Conservation (phyloP, 2,797 vertebrate genomes). For the Discoglossus pictus region DNA sequence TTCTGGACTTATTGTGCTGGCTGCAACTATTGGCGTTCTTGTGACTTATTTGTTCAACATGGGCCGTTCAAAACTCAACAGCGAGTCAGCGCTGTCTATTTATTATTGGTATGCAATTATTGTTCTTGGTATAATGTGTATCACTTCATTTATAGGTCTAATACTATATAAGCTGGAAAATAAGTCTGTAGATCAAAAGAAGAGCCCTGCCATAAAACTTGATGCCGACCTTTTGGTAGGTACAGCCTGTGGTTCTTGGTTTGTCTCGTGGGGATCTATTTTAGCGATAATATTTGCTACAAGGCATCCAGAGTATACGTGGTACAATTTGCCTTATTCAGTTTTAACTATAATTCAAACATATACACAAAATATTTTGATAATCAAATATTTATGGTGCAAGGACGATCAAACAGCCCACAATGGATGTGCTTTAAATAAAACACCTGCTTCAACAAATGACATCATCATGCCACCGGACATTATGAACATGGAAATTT, state of each 20-base stretch:
- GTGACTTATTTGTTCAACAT: constrained; percentile 86
- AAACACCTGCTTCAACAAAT: constrained; percentile 76
- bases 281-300: constrained; percentile 76
- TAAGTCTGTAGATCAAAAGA: constrained; percentile 73
- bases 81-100: constrained; percentile 81
- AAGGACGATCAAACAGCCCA: constrained; percentile 61
- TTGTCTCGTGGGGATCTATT: constrained; percentile 92
- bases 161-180: constrained; percentile 80
- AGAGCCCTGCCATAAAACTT: constrained; percentile 85
- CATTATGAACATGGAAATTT: constrained; percentile 68
- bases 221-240: constrained; percentile 87
- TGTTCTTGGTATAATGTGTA: constrained; percentile 83
- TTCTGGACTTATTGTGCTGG: constrained; percentile 80
- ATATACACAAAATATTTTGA: constrained; percentile 92
- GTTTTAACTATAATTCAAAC: constrained; percentile 86
- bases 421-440: constrained; percentile 57
- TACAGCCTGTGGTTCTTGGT: constrained; percentile 88
- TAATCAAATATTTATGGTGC: constrained; percentile 87
- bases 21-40: constrained; percentile 83
- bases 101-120: constrained; percentile 85
- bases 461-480: constrained; percentile 55
- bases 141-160: constrained; percentile 74
- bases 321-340: constrained; percentile 87
- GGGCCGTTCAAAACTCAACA: constrained; percentile 73
- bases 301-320: constrained; percentile 73